phyloP scores from a whole-genome alignment of 2,797 vertebrate species.

The Epinephelus malabaricus region DNA sequence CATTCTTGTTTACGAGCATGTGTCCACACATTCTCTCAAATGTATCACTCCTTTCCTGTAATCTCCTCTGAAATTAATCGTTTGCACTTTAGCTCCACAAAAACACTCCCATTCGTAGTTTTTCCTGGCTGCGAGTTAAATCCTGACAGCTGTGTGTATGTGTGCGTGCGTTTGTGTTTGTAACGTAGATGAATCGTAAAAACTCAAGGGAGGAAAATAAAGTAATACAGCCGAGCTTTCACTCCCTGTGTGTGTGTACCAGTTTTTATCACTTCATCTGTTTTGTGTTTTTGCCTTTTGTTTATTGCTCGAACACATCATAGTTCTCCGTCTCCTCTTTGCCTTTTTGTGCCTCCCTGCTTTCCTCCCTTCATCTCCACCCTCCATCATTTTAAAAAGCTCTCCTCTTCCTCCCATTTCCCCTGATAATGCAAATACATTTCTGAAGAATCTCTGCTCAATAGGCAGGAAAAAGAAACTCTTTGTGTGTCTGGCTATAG shows the following conservation, averaged over 20 bases:
- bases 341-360: constrained; percentile 1
- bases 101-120: constrained; percentile 1
- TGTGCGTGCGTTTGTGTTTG: neutral
- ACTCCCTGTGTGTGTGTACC: constrained; percentile 12
- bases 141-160: constrained; percentile 5
- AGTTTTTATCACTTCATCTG: constrained; percentile 46
- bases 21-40: neutral
- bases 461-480: neutral
- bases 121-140: constrained; percentile 18
- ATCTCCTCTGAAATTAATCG: neutral
- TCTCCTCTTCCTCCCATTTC: neutral
- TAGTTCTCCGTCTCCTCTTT: constrained; percentile 8
- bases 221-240: constrained; percentile 5
- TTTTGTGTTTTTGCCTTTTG: constrained; percentile 44
- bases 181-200: neutral
- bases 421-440: neutral
- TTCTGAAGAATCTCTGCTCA: neutral
- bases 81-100: neutral
- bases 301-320: constrained; percentile 33
- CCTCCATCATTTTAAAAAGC: neutral
- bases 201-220: constrained; percentile 2
- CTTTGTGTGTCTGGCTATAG: neutral
- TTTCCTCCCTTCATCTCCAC: constrained; percentile 8
- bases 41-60: neutral
- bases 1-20: constrained; percentile 2